Evolutionary conservation across 2,888 invertebrate genomes (phyloP).

Genomic region (Lycophotia porphyrea): DNA sequence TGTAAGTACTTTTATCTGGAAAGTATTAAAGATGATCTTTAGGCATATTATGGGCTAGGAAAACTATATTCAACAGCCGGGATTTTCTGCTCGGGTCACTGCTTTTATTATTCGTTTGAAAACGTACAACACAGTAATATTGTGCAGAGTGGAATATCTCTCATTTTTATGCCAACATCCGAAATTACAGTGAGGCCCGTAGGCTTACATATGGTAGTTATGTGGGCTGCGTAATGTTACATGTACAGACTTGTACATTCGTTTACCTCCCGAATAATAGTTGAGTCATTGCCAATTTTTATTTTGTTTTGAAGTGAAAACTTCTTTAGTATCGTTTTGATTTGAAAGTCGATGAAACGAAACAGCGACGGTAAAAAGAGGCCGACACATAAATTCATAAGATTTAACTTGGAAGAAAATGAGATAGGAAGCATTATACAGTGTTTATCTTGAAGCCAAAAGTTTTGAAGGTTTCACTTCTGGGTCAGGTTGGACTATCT

Average conservation of each 20-base stretch:
- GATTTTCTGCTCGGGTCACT: not conserved
- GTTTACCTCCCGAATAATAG: not conserved
- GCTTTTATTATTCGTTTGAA: not conserved
- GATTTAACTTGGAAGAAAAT: too few relatives aligned
- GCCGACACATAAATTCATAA: too few relatives aligned
- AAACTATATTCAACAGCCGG: not conserved
- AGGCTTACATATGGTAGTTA: not conserved
- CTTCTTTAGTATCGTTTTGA: too few relatives aligned
- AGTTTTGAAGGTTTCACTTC: too few relatives aligned
- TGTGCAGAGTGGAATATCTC: not conserved
- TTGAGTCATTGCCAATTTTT: not conserved
- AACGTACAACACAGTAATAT: constrained; percentile 13
- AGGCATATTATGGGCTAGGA: not conserved
- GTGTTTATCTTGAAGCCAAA: too few relatives aligned
- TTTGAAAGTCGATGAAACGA: too few relatives aligned
- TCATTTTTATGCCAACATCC: constrained; percentile 1
- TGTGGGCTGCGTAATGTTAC: not conserved
- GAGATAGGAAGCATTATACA: too few relatives aligned
- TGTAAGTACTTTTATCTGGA: not conserved
- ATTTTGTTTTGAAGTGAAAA: too few relatives aligned
- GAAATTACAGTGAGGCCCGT: constrained; percentile 4
- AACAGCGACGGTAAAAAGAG: too few relatives aligned
- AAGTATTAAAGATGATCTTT: not conserved
- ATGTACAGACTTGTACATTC: not conserved
- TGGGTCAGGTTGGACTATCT: not conserved